These are phyloP conservation scores for Salarias fasciatus DNA, from an alignment of 2,797 vertebrate genomes.

Conservation along the genomic window DNA sequence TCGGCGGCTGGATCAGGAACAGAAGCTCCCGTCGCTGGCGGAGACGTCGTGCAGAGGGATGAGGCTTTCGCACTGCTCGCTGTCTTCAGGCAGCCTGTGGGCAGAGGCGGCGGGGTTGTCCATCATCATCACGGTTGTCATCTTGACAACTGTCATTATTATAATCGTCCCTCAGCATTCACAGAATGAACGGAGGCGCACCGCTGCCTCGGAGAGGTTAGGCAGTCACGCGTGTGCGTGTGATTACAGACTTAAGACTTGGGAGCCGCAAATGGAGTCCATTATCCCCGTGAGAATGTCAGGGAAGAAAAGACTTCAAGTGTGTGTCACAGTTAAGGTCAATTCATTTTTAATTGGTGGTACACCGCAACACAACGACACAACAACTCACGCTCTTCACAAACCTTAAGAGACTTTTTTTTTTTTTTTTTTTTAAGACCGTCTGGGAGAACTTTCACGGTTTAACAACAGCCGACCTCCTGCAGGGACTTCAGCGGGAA, in stretches of 20 bases:
- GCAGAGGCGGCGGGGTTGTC: constrained; percentile 24
- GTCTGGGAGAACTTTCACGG: no score
- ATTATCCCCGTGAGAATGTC: constrained; percentile 48
- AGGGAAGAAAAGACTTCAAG: constrained; percentile 12
- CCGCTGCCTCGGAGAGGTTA: constrained; percentile 24
- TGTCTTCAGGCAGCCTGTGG: constrained; percentile 88
- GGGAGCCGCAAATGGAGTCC: constrained; percentile 25
- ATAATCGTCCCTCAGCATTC: constrained; percentile 45
- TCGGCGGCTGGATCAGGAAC: constrained; percentile 76
- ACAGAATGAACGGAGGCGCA: constrained; percentile 33
- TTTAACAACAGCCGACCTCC: not conserved
- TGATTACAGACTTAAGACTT: constrained; percentile 43
- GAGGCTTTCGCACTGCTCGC: constrained; percentile 94
- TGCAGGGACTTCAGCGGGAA: no score
- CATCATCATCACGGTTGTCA: constrained; percentile 47
- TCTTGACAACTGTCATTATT: constrained; percentile 38
- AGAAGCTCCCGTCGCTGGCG: constrained; percentile 82
- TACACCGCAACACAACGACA: constrained; percentile 1
- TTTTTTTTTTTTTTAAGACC: no score
- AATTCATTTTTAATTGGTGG: constrained; percentile 14
- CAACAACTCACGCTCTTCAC: constrained; percentile 5
- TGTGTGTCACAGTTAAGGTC: constrained; percentile 20
- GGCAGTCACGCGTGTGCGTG: constrained; percentile 36
- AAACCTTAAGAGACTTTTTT: no score
- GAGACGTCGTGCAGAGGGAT: constrained; percentile 90